phyloP scores from a whole-genome alignment of 2,888 invertebrate genomes.

The Oxytorus armatus region DNA sequence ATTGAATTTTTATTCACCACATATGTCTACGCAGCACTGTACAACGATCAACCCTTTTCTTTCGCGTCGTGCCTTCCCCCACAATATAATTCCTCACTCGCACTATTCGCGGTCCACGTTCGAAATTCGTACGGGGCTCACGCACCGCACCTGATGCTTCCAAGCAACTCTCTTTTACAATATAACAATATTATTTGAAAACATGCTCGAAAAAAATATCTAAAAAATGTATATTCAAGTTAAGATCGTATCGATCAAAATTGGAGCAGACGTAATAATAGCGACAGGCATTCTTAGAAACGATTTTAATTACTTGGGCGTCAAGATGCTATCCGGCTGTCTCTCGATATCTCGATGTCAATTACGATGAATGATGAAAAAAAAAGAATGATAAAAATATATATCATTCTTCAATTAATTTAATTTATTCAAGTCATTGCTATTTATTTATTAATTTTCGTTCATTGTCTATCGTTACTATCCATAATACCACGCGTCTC shows the following conservation, averaged over 20 bases:
- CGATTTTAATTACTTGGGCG: no score
- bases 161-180: conserved; percentile 34
- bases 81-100: conserved; percentile 46
- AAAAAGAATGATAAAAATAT: conserved; percentile 24
- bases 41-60: conserved; percentile 39
- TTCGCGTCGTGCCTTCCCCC: conserved; percentile 22
- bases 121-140: conserved; percentile 62
- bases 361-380: background rate
- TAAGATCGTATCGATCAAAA: background rate
- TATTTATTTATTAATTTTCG: background rate
- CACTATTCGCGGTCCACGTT: conserved; percentile 66
- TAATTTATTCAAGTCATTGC: background rate
- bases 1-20: conserved; percentile 17
- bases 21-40: conserved; percentile 38
- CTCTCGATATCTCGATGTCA: background rate
- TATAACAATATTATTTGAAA: conserved; percentile 2
- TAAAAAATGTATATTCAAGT: conserved; percentile 1
- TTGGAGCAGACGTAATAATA: background rate
- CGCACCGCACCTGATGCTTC: conserved; percentile 60
- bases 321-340: no score
- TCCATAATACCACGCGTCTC: conserved; percentile 23
- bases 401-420: conserved; percentile 23
- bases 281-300: no score
- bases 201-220: background rate
- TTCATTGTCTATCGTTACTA: conserved; percentile 1